Base-by-base conservation (phyloP, 1,140 invertebrate genomes). In the Eupristina koningsbergeri region DNA sequence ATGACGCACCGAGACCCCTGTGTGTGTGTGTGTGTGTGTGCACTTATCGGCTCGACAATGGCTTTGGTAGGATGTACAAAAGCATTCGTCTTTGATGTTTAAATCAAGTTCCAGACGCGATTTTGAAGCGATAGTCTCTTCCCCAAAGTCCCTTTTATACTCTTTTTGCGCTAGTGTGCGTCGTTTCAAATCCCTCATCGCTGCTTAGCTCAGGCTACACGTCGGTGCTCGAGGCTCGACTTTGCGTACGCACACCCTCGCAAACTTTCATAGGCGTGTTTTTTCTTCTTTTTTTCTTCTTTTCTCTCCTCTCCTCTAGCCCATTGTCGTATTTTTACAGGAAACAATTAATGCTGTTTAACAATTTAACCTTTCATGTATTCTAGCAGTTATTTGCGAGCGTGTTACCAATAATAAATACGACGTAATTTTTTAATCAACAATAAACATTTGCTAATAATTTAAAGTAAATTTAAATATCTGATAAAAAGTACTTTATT, bases 31-130 rank as follows among this genome's bases (percentile, higher is more conserved):
- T 63, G 13, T 63, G 41, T 77, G 5, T 19, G 36, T 36, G 11
- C 3, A 45, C 22, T 45, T 41, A 45, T 45, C 22, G 41, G 9
- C 41, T n/a, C 2, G 31, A 73, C 31, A 73, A 31, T 45, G 26
- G 22, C 69, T 29, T 26, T 47, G 9, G 22, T 15, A n/a, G 41
- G 39, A 3, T 41, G 3, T 39, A 15, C 31, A 41, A n/a, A 78
- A 41, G 26, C 61, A 45, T 31, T 64, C 76, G 39, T 34, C 61
- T 69, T 80, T 80, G 63, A 80, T 71, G n/a, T 11, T 19, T 39
- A 80, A 73, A 80, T 71, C 64, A 71, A 50, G 8, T 26, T 6
- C 8, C 29, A 58, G 45, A 67, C 7, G 47, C 26, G 41, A 17
- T 39, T 36, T 71, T 26, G 36, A 36, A 71, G 41, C 53, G 22